phyloP scores from a whole-genome alignment of 2,888 invertebrate species.

The Cosmopolites sordidus region DNA sequence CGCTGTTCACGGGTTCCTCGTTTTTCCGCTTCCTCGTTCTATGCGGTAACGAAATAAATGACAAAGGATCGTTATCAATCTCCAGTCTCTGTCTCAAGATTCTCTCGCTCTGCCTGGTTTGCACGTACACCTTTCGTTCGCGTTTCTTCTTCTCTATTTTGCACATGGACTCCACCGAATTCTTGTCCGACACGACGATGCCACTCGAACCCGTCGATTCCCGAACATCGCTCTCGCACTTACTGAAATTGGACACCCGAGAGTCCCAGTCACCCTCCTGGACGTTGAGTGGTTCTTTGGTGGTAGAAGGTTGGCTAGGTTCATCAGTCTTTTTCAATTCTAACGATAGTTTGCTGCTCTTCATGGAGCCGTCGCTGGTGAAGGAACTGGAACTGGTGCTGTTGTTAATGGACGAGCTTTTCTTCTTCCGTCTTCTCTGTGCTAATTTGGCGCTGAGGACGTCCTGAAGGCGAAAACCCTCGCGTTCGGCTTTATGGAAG shows the following conservation, averaged over 20 bases:
- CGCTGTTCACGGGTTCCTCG: constrained; percentile 23
- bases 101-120: constrained; percentile 44
- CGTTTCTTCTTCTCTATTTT: constrained; percentile 29
- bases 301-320: background rate
- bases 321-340: constrained; percentile 39
- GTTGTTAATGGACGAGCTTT: constrained; percentile 49
- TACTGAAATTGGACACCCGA: background rate
- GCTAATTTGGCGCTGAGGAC: constrained; percentile 68
- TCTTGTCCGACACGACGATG: constrained; percentile 38
- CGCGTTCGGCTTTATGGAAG: constrained; percentile 63
- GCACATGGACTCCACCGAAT: constrained; percentile 28
- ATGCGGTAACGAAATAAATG: constrained; percentile 32
- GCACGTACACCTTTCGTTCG: constrained; percentile 36
- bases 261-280: background rate
- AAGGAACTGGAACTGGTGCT: constrained; percentile 45
- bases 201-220: constrained; percentile 41
- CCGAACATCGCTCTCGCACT: constrained; percentile 29
- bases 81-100: constrained; percentile 41
- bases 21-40: constrained; percentile 37
- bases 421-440: constrained; percentile 62
- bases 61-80: constrained; percentile 40
- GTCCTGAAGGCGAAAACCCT: constrained; percentile 71
- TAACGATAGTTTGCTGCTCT: constrained; percentile 37
- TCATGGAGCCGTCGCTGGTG: constrained; percentile 45
- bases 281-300: constrained; percentile 2